phyloP scores from a whole-genome alignment of 2,113 vertebrate species.

The Thalassarche chlororhynchos region DNA sequence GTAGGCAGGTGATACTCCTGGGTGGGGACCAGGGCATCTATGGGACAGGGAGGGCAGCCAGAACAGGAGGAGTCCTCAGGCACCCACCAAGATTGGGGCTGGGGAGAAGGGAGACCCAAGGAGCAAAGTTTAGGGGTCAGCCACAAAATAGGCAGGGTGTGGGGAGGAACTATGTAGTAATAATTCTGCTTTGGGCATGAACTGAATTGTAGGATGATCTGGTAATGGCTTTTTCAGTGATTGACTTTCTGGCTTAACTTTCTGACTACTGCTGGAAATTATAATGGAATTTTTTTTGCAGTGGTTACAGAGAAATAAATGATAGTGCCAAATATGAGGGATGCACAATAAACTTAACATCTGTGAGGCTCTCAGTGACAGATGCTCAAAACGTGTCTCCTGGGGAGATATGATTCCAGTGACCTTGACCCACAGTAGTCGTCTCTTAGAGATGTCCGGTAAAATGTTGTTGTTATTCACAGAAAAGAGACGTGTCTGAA shows the following conservation, averaged over 20 bases:
- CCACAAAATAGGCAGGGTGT: background rate
- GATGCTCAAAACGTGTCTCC: background rate
- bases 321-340: background rate
- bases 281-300: background rate
- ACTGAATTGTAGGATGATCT: background rate
- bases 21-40: background rate
- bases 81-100: accelerated
- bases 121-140: background rate
- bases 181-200: background rate
- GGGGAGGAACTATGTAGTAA: background rate
- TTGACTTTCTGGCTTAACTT: background rate
- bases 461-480: background rate
- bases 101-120: background rate
- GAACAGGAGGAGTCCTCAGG: background rate
- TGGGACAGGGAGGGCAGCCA: background rate
- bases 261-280: background rate
- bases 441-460: background rate
- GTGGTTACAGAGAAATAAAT: background rate
- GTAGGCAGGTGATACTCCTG: background rate
- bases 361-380: background rate
- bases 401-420: background rate
- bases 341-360: background rate
- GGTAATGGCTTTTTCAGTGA: background rate
- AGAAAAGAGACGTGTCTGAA: background rate
- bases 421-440: background rate